Evolutionary conservation across 2,888 invertebrate genomes (phyloP).

Genomic region (Exephanes ischioxanthus): DNA sequence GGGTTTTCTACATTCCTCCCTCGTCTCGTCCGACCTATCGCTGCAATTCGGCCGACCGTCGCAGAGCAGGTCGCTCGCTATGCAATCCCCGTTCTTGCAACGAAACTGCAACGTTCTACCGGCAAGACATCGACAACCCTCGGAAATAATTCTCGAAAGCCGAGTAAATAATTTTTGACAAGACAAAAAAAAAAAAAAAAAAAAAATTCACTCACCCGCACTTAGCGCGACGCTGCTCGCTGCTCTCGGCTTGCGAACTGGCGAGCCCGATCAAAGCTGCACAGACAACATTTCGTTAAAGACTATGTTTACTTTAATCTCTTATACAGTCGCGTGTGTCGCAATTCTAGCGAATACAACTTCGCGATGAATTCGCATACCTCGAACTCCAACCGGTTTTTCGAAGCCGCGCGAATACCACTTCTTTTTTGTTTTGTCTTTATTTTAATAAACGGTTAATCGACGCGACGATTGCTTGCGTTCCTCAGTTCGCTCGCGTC

Average conservation of each 20-base stretch:
- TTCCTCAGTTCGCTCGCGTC: not conserved
- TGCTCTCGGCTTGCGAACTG: not conserved
- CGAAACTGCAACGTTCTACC: conserved; percentile 71
- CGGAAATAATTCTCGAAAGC: not conserved
- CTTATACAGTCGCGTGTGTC: not conserved
- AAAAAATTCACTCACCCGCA: not conserved
- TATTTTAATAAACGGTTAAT: not conserved
- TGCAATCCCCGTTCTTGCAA: conserved; percentile 84
- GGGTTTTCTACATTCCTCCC: conserved; percentile 73
- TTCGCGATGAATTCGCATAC: not conserved
- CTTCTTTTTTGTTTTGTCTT: conserved; percentile 14
- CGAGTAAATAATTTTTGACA: not conserved
- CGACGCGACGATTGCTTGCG: not conserved
- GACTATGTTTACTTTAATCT: not conserved
- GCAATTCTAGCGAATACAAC: not conserved
- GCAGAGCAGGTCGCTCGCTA: conserved; percentile 83
- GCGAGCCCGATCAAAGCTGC: not conserved
- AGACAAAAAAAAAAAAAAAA: not conserved
- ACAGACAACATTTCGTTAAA: not conserved
- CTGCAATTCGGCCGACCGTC: conserved; percentile 85
- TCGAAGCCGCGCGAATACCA: conserved; percentile 29
- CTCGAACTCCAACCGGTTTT: conserved; percentile 69
- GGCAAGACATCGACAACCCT: not conserved
- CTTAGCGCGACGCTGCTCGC: not conserved
- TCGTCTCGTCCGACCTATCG: conserved; percentile 85